Conservation (phyloP, 2,113 vertebrate genomes). For the Antennarius striatus region DNA sequence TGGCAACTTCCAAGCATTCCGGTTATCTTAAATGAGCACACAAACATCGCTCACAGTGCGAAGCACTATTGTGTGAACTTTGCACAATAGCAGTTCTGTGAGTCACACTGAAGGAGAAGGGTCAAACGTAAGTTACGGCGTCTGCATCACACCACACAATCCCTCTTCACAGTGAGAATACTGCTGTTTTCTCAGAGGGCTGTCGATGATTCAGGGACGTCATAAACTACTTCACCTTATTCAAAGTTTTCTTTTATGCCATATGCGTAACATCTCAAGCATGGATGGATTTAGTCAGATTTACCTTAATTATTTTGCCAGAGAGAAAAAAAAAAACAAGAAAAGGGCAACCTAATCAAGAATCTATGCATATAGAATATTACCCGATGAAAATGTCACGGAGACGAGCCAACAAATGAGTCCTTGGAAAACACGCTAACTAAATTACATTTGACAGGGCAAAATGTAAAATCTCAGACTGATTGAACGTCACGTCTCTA, state of each 20-base stretch:
- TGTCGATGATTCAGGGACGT: neutral
- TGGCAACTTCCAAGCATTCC: constrained; percentile 22
- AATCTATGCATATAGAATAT: neutral
- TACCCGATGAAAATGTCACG: constrained; percentile 3
- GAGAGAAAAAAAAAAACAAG: neutral
- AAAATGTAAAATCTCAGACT: constrained; percentile 31
- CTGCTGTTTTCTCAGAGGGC: neutral
- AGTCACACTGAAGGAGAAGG: constrained; percentile 22
- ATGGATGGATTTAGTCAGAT: too few relatives aligned
- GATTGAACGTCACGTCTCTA: constrained; percentile 51
- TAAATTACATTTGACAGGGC: constrained; percentile 26
- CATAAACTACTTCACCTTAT: too few relatives aligned
- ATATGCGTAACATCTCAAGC: too few relatives aligned
- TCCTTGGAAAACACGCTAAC: constrained; percentile 20
- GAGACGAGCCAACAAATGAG: constrained; percentile 12
- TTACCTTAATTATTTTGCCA: too few relatives aligned
- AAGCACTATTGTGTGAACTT: neutral
- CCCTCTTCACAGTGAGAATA: neutral
- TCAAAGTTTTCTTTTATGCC: too few relatives aligned
- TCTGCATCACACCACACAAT: constrained; percentile 19
- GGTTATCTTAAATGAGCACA: constrained; percentile 32
- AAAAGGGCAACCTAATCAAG: constrained; percentile 15
- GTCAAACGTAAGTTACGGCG: constrained; percentile 33
- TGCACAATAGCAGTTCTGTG: constrained; percentile 53
- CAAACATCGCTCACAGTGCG: neutral